phyloP scores from a whole-genome alignment of 1,140 invertebrate genomes.

The Nylanderia fulva region DNA sequence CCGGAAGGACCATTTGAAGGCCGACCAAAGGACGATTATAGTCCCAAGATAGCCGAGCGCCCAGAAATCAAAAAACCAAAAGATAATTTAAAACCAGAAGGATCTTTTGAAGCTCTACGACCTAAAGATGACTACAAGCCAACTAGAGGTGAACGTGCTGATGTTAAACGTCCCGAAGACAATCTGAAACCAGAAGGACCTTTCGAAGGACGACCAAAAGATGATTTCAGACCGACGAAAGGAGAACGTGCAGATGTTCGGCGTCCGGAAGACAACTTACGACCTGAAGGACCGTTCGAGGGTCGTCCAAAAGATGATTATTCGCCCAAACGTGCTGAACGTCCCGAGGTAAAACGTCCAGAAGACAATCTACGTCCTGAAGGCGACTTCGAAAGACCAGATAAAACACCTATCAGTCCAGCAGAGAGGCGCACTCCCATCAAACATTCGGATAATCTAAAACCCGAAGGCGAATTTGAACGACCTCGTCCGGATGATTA shows the following conservation, averaged over 20 bases:
- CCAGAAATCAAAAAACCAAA: too few species aligned
- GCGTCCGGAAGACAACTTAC: conserved; percentile 84
- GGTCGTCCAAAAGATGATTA: conserved; percentile 72
- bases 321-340: conserved; percentile 72
- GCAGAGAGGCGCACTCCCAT: conserved; percentile 79
- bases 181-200: conserved; percentile 87
- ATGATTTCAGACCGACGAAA: conserved; percentile 65
- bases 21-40: too few species aligned
- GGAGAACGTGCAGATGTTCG: conserved; percentile 81
- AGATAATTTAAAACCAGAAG: too few species aligned
- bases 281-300: conserved; percentile 88
- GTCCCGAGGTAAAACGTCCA: conserved; percentile 79
- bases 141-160: too few species aligned
- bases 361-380: conserved; percentile 84
- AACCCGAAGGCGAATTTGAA: conserved; percentile 86
- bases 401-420: conserved; percentile 73
- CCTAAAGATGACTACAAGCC: too few species aligned
- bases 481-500: conserved; percentile 83
- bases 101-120: too few species aligned
- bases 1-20: conserved; percentile 86
- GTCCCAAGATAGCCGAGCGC: too few species aligned
- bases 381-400: conserved; percentile 87
- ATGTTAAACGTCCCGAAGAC: conserved; percentile 85
- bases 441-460: conserved; percentile 85
- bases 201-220: conserved; percentile 83